Base-by-base conservation (phyloP, 2,113 vertebrate species). In the Nematolebias whitei region DNA sequence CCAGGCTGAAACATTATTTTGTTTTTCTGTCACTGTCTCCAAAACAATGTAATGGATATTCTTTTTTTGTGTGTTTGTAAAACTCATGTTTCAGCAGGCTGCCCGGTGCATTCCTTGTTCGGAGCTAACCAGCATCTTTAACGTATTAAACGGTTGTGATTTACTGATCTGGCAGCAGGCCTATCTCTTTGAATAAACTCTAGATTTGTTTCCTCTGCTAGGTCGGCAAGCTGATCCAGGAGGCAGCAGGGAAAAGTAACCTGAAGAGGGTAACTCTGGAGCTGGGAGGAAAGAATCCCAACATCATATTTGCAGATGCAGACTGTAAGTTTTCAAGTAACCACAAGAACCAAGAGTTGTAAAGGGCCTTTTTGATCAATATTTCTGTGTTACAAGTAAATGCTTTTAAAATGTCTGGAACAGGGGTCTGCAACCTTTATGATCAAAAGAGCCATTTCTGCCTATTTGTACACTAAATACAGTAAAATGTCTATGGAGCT, bases 231-330 rank as follows among this genome's bases (percentile, higher is more conserved):
- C 92, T 98, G 89, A 97, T 99, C 91, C 97, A 99, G 93, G 96
- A 99, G 95, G 98, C 96, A 90, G 96, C 98, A 87, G 98, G 98
- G 87, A 96, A 93, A 89, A 99, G 95, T 88, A 99, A 99, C 91
- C 90, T 99, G 93, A 99, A 99, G 93, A 95, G 96, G 93, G 95
- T 99, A 76, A 99, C 97, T 18, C 94, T 99, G 91, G 98, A 99
- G 88, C 93, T 99, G 69, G 98, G 98, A 87, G 98, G 98, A 65
- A 99, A 99, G 92, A 99, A 95, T 87, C 98, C 98, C 84, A 99
- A 98, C 90, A 98, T 99, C 86, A 98, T 99, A 91, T 99, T 99
- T 82, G 97, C 98, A 90, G 98, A 99, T 92, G 96, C 98, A 35
- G 96, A 99, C 83, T 89, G 98, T 99, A 94, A 97, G 98, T 95